Percentiles rank a stretch among this genome's conserved stretches.
These are phyloP conservation scores for Australoheros scitulus DNA, from an alignment of 2,113 vertebrate genomes.

Conservation along the genomic window DNA sequence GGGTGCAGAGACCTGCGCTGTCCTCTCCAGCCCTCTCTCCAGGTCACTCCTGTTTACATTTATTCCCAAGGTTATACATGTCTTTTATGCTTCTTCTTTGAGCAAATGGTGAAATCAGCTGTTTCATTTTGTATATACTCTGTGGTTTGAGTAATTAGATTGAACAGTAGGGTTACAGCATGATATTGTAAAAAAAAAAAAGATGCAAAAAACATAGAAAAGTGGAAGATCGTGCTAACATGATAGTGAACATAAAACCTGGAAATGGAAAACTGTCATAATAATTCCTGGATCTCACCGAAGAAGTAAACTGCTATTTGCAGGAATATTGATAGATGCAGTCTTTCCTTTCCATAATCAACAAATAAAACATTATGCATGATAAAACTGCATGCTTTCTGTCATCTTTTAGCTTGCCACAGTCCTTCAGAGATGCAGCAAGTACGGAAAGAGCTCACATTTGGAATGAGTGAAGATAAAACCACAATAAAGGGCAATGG, in stretches of 20 bases:
- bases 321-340: neutral
- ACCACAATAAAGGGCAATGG: neutral
- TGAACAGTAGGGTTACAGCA: too few relatives aligned
- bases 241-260: too few relatives aligned
- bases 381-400: neutral
- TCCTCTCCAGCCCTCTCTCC: conserved; percentile 86
- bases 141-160: neutral
- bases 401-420: conserved; percentile 11
- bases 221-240: too few relatives aligned
- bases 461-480: conserved; percentile 58
- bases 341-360: neutral
- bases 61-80: neutral
- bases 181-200: too few relatives aligned
- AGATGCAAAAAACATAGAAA: too few relatives aligned
- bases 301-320: too few relatives aligned
- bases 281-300: too few relatives aligned
- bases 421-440: conserved; percentile 90
- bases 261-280: too few relatives aligned
- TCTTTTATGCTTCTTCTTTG: neutral
- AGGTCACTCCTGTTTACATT: conserved; percentile 72
- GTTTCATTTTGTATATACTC: neutral
- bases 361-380: neutral
- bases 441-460: conserved; percentile 91
- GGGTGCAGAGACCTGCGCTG: conserved; percentile 86
- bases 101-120: neutral